A percentile compares a stretch with the other conserved stretches of the same genome.
phyloP scores from a whole-genome alignment of 2,888 invertebrate species.

The Mechanitis messenoides region DNA sequence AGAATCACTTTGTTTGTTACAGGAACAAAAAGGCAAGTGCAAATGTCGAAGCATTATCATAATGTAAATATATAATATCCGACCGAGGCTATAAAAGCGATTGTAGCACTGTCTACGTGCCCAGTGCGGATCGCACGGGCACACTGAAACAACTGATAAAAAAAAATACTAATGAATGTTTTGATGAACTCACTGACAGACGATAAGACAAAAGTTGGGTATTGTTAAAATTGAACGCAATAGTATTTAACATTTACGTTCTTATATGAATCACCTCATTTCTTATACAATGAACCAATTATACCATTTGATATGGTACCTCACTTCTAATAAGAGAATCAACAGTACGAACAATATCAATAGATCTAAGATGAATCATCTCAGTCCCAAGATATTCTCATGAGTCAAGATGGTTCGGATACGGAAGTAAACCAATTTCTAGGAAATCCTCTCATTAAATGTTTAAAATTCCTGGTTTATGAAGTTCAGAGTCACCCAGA shows the following conservation, averaged over 20 bases:
- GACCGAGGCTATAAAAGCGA: conserved; percentile 57
- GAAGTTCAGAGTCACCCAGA: conserved; percentile 8
- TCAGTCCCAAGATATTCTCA: conserved; percentile 27
- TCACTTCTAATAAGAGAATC: conserved; percentile 11
- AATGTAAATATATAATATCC: conserved; percentile 32
- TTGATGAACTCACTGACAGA: not conserved
- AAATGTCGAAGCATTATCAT: conserved; percentile 34
- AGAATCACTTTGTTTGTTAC: too few relatives aligned
- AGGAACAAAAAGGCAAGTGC: conserved; percentile 26
- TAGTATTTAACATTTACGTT: not conserved
- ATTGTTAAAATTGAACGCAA: not conserved
- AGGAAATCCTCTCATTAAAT: not conserved
- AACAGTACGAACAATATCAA: conserved; percentile 13
- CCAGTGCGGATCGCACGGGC: conserved; percentile 74
- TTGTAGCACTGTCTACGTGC: conserved; percentile 34
- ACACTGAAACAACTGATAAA: conserved; percentile 47
- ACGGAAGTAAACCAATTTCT: conserved; percentile 34
- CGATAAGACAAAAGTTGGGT: not conserved
- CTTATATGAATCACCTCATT: not conserved
- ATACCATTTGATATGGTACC: conserved; percentile 9
- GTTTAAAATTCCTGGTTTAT: not conserved
- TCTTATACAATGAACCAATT: conserved; percentile 6
- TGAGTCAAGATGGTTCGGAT: conserved; percentile 29
- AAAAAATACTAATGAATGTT: conserved; percentile 2
- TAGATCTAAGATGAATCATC: conserved; percentile 27